Conservation (phyloP, 2,888 invertebrate genomes). For the Andrena praecox region DNA sequence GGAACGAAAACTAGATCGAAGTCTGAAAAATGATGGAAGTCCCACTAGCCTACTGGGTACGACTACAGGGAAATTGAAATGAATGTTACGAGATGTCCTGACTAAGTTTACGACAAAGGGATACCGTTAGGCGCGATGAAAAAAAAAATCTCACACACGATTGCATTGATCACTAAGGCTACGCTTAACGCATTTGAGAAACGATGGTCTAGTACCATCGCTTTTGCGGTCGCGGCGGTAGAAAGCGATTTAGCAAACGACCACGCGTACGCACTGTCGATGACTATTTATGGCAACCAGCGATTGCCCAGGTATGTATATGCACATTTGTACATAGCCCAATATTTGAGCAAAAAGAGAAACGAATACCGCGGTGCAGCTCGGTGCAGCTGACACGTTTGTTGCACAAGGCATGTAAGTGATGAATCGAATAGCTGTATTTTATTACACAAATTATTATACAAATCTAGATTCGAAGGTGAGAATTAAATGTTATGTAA, state of each 20-base stretch:
- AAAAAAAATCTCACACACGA: neutral
- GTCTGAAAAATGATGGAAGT: too few species aligned
- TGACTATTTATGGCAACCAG: conserved; percentile 46
- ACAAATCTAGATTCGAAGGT: too few species aligned
- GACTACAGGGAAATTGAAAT: neutral
- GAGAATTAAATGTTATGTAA: too few species aligned
- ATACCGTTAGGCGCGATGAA: neutral
- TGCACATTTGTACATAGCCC: conserved; percentile 22
- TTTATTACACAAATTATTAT: too few species aligned
- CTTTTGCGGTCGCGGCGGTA: conserved; percentile 55
- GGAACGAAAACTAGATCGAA: too few species aligned
- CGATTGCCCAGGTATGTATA: conserved; percentile 22
- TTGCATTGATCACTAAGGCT: conserved; percentile 25
- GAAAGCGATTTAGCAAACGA: conserved; percentile 64
- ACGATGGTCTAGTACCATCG: conserved; percentile 41
- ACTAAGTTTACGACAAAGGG: neutral
- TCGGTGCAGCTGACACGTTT: neutral
- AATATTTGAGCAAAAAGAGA: conserved; percentile 35
- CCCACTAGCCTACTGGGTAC: too few species aligned
- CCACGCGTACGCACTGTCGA: conserved; percentile 54
- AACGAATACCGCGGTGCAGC: conserved; percentile 26
- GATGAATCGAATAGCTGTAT: neutral
- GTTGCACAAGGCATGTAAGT: neutral
- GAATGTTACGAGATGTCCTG: neutral
- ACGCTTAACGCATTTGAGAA: conserved; percentile 40